A percentile compares a stretch with the other conserved stretches of the same genome.
Evolutionary conservation across 2,888 invertebrate genomes (phyloP).

Genomic region (Scelioninae gen. 1): DNA sequence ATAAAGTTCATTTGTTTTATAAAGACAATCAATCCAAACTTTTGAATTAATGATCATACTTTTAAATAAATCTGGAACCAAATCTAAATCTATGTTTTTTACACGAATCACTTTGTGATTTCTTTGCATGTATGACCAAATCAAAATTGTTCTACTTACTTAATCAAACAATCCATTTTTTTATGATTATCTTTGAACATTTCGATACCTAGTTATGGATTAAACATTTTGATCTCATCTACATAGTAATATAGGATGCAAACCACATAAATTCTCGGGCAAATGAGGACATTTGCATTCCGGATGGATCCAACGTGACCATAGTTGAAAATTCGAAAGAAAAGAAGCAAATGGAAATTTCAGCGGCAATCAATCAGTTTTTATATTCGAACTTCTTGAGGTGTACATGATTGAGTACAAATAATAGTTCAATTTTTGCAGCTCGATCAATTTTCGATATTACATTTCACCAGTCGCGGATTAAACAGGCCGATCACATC

Average conservation of each 20-base stretch:
- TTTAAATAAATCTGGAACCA: too few species aligned
- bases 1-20: too few species aligned
- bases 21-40: not conserved
- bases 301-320: not conserved
- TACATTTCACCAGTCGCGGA: conserved; percentile 41
- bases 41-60: too few species aligned
- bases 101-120: too few species aligned
- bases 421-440: conserved; percentile 20
- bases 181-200: too few species aligned
- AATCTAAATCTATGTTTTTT: too few species aligned
- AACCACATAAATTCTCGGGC: conserved; percentile 51
- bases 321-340: conserved; percentile 14
- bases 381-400: not conserved
- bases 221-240: conserved; percentile 22
- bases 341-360: not conserved
- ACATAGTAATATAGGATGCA: conserved; percentile 31
- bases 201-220: conserved; percentile 29
- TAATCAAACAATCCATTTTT: too few species aligned
- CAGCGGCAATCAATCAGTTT: not conserved
- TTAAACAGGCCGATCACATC: conserved; percentile 58
- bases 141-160: too few species aligned
- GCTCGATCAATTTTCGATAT: conserved; percentile 37
- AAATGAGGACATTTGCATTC: conserved; percentile 56
- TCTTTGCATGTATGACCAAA: too few species aligned
- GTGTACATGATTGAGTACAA: not conserved